Percentiles rank a stretch among this genome's conserved stretches.
Conservation (phyloP, 2,797 vertebrate genomes). For the Microchirus variegatus region DNA sequence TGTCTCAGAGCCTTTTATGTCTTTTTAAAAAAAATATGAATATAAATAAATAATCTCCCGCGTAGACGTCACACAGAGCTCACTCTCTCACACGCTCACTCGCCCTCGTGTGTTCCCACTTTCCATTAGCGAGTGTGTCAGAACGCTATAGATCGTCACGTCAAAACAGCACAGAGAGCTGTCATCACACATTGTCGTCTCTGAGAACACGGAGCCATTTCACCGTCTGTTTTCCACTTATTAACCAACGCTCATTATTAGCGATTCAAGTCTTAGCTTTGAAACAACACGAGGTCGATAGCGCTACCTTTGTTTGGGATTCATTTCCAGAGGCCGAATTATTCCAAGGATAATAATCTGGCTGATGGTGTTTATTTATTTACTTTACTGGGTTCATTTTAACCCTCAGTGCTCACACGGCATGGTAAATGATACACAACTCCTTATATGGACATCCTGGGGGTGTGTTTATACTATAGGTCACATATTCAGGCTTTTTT, state of each 20-base stretch:
- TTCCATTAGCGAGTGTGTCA: conserved; percentile 78
- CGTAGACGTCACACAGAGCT: conserved; percentile 6
- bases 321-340: conserved; percentile 48
- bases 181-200: conserved; percentile 50
- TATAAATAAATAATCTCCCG: conserved; percentile 8
- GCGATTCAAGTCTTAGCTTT: conserved; percentile 59
- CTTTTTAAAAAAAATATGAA: conserved; percentile 1
- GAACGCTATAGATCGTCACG: conserved; percentile 70
- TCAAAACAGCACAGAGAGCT: conserved; percentile 74
- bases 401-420: conserved; percentile 8
- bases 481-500: too few species aligned
- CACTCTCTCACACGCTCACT: background rate
- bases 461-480: too few species aligned
- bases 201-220: conserved; percentile 67
- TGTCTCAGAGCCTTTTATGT: conserved; percentile 6
- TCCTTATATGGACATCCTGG: too few species aligned
- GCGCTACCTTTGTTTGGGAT: conserved; percentile 64
- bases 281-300: conserved; percentile 60
- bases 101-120: conserved; percentile 28
- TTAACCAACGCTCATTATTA: conserved; percentile 71
- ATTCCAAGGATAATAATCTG: conserved; percentile 49
- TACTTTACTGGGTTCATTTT: conserved; percentile 20
- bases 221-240: conserved; percentile 71
- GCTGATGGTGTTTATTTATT: conserved; percentile 29
- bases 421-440: background rate